Evolutionary conservation across 1,140 invertebrate species (phyloP).

Genomic region (Drosophila littoralis): DNA sequence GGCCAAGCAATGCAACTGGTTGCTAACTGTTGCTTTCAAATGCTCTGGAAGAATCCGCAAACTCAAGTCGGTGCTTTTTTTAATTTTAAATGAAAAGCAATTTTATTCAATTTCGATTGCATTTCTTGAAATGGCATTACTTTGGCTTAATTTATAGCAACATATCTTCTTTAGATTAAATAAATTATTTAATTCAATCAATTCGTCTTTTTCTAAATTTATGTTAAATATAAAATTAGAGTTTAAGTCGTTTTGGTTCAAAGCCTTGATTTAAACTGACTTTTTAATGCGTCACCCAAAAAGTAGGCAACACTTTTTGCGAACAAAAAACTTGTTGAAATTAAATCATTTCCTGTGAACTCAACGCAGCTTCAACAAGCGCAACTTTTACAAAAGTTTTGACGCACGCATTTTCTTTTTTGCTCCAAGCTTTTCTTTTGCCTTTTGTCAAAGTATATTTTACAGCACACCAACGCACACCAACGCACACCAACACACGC

Average conservation of each 20-base stretch:
- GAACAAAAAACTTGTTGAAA: slow-evolving; percentile 58
- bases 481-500: slow-evolving; percentile 11
- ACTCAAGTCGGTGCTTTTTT: background rate
- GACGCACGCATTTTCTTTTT: slow-evolving; percentile 41
- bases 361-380: slow-evolving; percentile 31
- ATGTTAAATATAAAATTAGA: no score
- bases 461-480: slow-evolving; percentile 49
- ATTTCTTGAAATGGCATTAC: no score
- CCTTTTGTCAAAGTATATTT: slow-evolving; percentile 61
- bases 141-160: no score
- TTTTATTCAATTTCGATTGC: no score
- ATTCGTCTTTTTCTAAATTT: no score
- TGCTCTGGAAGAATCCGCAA: background rate
- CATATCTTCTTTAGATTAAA: no score
- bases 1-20: slow-evolving; percentile 34
- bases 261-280: background rate
- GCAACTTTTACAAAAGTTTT: slow-evolving; percentile 71
- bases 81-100: no score
- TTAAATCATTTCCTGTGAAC: slow-evolving; percentile 67
- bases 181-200: no score
- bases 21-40: slow-evolving; percentile 2
- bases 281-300: slow-evolving; percentile 1
- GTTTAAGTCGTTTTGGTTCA: background rate
- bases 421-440: slow-evolving; percentile 30
- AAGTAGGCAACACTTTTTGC: slow-evolving; percentile 33